phyloP scores from a whole-genome alignment of 2,113 vertebrate genomes.

The Tangachromis dhanisi region DNA sequence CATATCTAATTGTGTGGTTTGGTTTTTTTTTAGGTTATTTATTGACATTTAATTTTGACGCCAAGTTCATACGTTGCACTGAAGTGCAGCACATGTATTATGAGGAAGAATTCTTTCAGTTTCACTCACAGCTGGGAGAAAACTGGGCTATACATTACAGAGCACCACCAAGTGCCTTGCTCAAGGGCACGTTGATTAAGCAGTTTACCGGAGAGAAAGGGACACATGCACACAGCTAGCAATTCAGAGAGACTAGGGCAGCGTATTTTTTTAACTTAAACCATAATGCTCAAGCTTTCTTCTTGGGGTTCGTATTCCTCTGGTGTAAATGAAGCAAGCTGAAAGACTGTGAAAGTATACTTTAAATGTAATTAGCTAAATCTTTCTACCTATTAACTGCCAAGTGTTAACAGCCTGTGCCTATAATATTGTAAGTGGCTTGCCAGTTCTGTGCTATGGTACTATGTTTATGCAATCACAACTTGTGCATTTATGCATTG shows the following conservation, averaged over 20 bases:
- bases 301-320: not conserved
- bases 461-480: not conserved
- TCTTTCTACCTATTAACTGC: not conserved
- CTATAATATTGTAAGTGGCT: not conserved
- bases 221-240: not conserved
- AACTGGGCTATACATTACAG: not conserved
- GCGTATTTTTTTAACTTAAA: not conserved
- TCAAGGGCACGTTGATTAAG: not conserved
- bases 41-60: not conserved
- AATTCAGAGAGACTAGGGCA: not conserved
- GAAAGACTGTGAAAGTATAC: slow-evolving; percentile 41
- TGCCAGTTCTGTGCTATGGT: not conserved
- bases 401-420: slow-evolving; percentile 16
- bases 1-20: not conserved
- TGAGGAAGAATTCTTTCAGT: not conserved
- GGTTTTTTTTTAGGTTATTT: not conserved
- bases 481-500: not conserved
- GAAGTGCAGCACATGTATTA: not conserved
- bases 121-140: not conserved
- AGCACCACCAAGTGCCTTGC: slow-evolving; percentile 37
- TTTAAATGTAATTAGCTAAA: slow-evolving; percentile 6
- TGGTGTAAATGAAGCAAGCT: slow-evolving; percentile 29
- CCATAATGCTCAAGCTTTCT: not conserved
- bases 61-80: not conserved
- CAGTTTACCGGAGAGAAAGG: not conserved